Evolutionary conservation across 2,888 invertebrate genomes (phyloP).

Genomic region (Amblyteles armatorius): DNA sequence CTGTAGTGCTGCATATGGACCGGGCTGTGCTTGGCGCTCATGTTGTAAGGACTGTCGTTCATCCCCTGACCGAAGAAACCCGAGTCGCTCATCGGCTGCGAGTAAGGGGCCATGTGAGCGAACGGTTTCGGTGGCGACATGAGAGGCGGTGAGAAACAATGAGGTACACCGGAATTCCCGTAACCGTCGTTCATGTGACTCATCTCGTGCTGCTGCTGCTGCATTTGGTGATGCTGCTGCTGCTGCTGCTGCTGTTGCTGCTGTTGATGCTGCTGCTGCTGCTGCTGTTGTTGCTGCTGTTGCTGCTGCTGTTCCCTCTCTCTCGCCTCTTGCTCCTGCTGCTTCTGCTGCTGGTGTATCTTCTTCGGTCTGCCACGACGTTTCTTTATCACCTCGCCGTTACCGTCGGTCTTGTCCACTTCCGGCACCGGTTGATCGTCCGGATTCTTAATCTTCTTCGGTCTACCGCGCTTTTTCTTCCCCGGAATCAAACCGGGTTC

Average conservation of each 20-base stretch:
- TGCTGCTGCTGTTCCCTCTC: constrained; percentile 78
- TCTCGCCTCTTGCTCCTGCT: constrained; percentile 80
- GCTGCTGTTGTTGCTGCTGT: constrained; percentile 72
- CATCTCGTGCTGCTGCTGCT: constrained; percentile 77
- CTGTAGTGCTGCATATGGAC: constrained; percentile 84
- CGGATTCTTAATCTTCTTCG: constrained; percentile 93
- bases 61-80: constrained; percentile 80
- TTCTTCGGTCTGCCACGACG: constrained; percentile 96
- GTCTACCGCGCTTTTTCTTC: constrained; percentile 96
- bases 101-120: constrained; percentile 83
- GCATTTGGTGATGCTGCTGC: constrained; percentile 68
- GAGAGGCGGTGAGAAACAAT: constrained; percentile 82
- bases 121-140: constrained; percentile 83
- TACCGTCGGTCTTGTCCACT: constrained; percentile 82
- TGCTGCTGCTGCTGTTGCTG: constrained; percentile 74
- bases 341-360: constrained; percentile 86
- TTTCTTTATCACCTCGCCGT: constrained; percentile 91
- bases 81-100: constrained; percentile 79
- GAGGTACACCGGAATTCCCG: constrained; percentile 75
- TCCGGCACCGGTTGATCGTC: constrained; percentile 87
- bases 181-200: constrained; percentile 80
- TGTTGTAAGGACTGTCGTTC: constrained; percentile 81
- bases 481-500: constrained; percentile 87
- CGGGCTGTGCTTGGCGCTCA: constrained; percentile 83
- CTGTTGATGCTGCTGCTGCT: constrained; percentile 67